Base-by-base conservation (phyloP, 1,140 invertebrate species). In the Phenacoccus solenopsis region DNA sequence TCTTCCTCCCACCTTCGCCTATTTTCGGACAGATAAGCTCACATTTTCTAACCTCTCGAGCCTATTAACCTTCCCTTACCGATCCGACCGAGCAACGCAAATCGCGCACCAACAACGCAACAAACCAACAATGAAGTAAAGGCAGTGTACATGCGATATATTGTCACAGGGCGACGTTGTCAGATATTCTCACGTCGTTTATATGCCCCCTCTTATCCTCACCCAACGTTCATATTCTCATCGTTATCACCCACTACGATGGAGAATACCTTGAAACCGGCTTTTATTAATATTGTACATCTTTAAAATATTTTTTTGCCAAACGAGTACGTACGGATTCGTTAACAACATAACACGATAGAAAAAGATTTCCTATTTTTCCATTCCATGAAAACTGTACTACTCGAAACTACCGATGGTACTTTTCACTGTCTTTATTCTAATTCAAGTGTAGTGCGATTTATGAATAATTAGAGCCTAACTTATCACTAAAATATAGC, bases 131-230 rank as follows among this genome's bases (percentile, higher is more conserved):
- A 49, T 49, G 30, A 49, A 49, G 16, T 49, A 49, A 49, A 49
- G 38, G 38, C 16, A 49, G 3, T 9, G 4, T 49, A 16, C 38
- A 16, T 5, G 30, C 30, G 30, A 32, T 32, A 22, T 59, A 59
- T 64, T 64, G 59, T 64, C 59, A 64, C 59, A 64, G 25, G 25
- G 59, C 59, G 25, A 64, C 25, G 59, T 64, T 64, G 59, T 64
- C 59, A 64, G 59, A 64, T 64, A 64, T 64, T 64, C 59, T 64
- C 59, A 24, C 22, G 59, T 10, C 16, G 25, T 4, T 24, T 64
- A 5, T 20, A 10, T 64, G 13, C 5, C 59, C 22, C 21, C 3
- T 24, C n/a, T n/a, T n/a, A n/a, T n/a, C n/a, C n/a, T n/a, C n/a
- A n/a, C n/a, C n/a, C n/a, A n/a, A n/a, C n/a, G 9, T 38, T 10